phyloP scores from a whole-genome alignment of 2,113 vertebrate genomes.

The Nannobrachium achirus region DNA sequence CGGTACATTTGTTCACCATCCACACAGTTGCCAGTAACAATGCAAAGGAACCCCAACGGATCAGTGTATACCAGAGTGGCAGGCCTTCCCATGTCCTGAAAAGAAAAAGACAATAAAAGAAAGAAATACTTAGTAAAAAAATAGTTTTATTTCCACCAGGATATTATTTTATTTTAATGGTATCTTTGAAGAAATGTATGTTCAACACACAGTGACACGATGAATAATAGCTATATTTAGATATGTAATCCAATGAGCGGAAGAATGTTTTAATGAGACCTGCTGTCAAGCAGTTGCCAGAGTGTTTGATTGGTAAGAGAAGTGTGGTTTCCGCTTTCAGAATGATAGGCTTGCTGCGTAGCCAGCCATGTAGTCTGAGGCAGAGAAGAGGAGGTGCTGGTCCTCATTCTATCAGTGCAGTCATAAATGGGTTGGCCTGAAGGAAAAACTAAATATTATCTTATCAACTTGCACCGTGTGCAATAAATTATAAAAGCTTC shows the following conservation, averaged over 20 bases:
- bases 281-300: constrained; percentile 4
- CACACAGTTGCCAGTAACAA: constrained; percentile 50
- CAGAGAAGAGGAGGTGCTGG: constrained; percentile 21
- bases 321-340: constrained; percentile 1
- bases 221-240: neutral
- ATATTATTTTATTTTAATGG: neutral
- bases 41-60: constrained; percentile 59
- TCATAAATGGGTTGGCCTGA: constrained; percentile 60
- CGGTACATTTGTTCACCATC: constrained; percentile 20
- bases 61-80: constrained; percentile 61
- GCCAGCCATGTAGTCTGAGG: constrained; percentile 21
- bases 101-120: constrained; percentile 8
- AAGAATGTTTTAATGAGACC: constrained; percentile 24
- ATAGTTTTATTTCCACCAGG: neutral
- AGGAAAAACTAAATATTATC: neutral
- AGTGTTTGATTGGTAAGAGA: constrained; percentile 36
- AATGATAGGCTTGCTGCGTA: neutral
- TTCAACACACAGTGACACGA: too few species aligned
- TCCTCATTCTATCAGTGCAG: constrained; percentile 52
- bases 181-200: neutral
- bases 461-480: neutral
- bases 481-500: neutral
- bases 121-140: neutral
- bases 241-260: neutral
- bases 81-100: constrained; percentile 42